These are phyloP conservation scores for Drosophila longiperda DNA, from an alignment of 2,888 invertebrate species.

Conservation along the genomic window DNA sequence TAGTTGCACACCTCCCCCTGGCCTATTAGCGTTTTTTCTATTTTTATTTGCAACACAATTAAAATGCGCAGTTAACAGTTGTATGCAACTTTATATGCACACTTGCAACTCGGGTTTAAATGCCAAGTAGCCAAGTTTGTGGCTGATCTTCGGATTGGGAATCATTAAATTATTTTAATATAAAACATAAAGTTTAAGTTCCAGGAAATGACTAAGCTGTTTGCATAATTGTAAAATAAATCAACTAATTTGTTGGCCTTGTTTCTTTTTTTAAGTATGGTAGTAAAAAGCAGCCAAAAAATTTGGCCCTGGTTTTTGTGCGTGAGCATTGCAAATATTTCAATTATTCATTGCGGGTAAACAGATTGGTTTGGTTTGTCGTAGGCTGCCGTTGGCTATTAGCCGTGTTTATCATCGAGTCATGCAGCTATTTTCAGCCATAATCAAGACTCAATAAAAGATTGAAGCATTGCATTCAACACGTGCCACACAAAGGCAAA, in stretches of 20 bases:
- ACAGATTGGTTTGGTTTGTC: not conserved
- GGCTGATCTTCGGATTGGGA: slow-evolving; percentile 35
- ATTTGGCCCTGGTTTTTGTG: slow-evolving; percentile 43
- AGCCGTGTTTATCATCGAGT: slow-evolving; percentile 17
- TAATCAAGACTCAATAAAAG: not conserved
- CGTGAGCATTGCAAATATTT: slow-evolving; percentile 38
- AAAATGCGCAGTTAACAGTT: slow-evolving; percentile 52
- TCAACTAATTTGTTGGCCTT: slow-evolving; percentile 44
- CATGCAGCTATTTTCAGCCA: slow-evolving; percentile 24
- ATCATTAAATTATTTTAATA: slow-evolving; percentile 65
- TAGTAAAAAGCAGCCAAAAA: slow-evolving; percentile 17
- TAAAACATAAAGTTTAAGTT: slow-evolving; percentile 44
- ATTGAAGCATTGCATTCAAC: slow-evolving; percentile 29
- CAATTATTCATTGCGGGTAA: slow-evolving; percentile 44
- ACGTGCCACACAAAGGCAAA: slow-evolving; percentile 31
- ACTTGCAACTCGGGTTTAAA: slow-evolving; percentile 35
- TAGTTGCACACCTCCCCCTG: not conserved
- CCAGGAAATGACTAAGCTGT: slow-evolving; percentile 41
- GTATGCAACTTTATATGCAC: not conserved
- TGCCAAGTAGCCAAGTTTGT: slow-evolving; percentile 27
- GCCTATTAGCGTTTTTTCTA: slow-evolving; percentile 23
- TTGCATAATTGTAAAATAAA: slow-evolving; percentile 23
- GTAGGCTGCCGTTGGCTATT: slow-evolving; percentile 36
- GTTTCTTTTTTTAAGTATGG: slow-evolving; percentile 15
- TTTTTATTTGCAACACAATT: slow-evolving; percentile 58